A percentile compares a stretch with the other conserved stretches of the same genome.
phyloP scores from a whole-genome alignment of 2,113 vertebrate species.

The Pomatostomus ruficeps region DNA sequence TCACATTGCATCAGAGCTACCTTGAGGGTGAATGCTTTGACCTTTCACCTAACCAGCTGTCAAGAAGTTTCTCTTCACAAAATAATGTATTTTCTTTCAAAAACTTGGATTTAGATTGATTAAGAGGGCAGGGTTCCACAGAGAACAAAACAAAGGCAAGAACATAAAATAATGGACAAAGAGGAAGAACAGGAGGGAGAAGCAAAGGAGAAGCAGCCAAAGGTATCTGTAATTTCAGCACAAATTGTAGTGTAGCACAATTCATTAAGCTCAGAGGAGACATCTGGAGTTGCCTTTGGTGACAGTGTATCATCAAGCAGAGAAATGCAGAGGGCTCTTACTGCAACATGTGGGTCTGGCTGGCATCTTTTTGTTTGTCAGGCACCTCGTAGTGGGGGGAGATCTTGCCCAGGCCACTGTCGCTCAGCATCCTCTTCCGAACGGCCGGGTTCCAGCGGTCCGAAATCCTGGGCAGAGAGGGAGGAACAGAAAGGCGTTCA shows the following conservation, averaged over 20 bases:
- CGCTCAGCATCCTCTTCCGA: slow-evolving; percentile 73
- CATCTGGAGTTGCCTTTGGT: background rate
- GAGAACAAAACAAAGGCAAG: background rate
- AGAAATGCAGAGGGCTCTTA: slow-evolving; percentile 67
- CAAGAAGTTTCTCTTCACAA: background rate
- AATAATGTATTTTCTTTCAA: background rate
- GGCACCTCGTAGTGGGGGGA: slow-evolving; percentile 70
- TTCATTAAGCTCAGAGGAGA: background rate
- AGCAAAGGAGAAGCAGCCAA: background rate
- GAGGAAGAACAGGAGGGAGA: background rate
- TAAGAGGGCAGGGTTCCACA: background rate
- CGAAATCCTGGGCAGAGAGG: slow-evolving; percentile 54
- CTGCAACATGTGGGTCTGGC: slow-evolving; percentile 73
- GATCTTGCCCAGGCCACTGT: slow-evolving; percentile 67
- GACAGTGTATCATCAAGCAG: background rate
- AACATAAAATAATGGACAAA: background rate
- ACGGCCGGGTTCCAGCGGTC: slow-evolving; percentile 74
- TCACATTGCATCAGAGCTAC: background rate
- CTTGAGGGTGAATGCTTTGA: background rate
- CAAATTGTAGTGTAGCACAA: background rate
- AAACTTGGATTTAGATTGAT: background rate
- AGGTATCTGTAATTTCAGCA: background rate
- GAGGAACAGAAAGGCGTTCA: background rate
- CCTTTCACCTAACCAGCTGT: background rate
- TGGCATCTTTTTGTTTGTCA: slow-evolving; percentile 70